Percentiles rank a stretch among this genome's conserved stretches.
Evolutionary conservation across 2,888 invertebrate genomes (phyloP).

Genomic region (Hanleya hanleyi): DNA sequence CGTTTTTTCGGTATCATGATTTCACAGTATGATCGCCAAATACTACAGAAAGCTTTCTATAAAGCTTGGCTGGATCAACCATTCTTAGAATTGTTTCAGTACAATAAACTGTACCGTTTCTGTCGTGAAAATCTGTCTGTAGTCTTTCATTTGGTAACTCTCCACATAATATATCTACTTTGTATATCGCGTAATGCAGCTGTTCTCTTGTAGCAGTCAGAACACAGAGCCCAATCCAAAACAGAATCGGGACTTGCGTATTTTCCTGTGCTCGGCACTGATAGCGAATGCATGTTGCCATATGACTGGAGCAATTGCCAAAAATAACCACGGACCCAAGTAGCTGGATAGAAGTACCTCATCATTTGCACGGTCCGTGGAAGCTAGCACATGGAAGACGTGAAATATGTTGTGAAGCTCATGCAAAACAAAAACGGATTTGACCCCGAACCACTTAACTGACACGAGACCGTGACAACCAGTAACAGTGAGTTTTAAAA

Average conservation of each 20-base stretch:
- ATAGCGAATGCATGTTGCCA: neutral
- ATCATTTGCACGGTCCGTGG: neutral
- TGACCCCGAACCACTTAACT: too few relatives aligned
- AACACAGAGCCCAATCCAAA: neutral
- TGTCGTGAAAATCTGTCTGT: too few relatives aligned
- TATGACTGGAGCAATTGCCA: neutral
- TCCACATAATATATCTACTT: neutral
- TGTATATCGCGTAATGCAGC: neutral
- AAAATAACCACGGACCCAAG: neutral
- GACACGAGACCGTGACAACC: too few relatives aligned
- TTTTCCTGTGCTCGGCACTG: neutral
- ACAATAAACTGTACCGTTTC: too few relatives aligned
- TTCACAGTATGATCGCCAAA: neutral
- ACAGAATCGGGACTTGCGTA: constrained; percentile 1
- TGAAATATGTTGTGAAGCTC: too few relatives aligned
- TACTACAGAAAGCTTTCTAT: neutral
- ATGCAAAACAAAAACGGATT: too few relatives aligned
- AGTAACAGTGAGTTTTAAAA: too few relatives aligned
- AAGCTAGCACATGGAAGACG: too few relatives aligned
- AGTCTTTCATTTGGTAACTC: too few relatives aligned
- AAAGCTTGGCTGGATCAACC: neutral
- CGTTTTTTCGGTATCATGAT: constrained; percentile 4
- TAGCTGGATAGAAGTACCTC: neutral
- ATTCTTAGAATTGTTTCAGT: neutral
- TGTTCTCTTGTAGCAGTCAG: neutral